Evolutionary conservation across 2,888 invertebrate species (phyloP), one percentile per base, ranked within the genome.

Genomic region (Geophilus truncorum): DNA sequence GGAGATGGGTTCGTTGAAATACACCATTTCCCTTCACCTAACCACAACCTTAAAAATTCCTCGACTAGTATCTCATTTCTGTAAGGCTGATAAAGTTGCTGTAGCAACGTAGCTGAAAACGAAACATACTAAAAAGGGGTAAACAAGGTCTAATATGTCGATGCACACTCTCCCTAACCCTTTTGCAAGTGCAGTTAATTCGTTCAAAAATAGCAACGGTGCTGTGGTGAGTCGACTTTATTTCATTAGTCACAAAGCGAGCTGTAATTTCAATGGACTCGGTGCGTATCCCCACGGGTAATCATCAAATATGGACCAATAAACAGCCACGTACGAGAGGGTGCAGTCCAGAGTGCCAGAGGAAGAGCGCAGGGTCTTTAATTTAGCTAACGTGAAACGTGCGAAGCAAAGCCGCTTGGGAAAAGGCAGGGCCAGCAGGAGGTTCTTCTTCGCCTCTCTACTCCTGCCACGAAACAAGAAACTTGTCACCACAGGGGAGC

Each of bases 401-500:
- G 57, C 57, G 57, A 62, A 18, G 57, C 57, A 62, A 62, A 23
- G 57, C 57, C 57, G 23, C 57, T 62, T 21, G 57, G 57, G 57
- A 62, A 18, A 62, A 62, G 57, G 23, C 21, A 23, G 23, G 57
- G 57, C 21, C 57, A 62, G 57, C 57, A 62, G 57, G 57, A 62
- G 57, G 57, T 62, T 62, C 21, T 21, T 57, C 23, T 23, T 62
- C 57, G 15, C 23, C 9, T 57, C 36, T 57, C 57, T 18, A 4
- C 57, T 23, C 57, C 40, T 10, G 23, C 21, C 57, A 62, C 23
- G 57, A 62, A 62, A 62, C 57, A 62, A 62, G 57, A 62, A 62
- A 62, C 57, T 62, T 62, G 57, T 62, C 57, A 62, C 57, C 57
- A 62, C 57, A 62, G 57, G 57, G 57, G 57, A 62, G n/a, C 57